Base-by-base conservation (phyloP, 2,888 invertebrate species). In the Girardia tigrina region DNA sequence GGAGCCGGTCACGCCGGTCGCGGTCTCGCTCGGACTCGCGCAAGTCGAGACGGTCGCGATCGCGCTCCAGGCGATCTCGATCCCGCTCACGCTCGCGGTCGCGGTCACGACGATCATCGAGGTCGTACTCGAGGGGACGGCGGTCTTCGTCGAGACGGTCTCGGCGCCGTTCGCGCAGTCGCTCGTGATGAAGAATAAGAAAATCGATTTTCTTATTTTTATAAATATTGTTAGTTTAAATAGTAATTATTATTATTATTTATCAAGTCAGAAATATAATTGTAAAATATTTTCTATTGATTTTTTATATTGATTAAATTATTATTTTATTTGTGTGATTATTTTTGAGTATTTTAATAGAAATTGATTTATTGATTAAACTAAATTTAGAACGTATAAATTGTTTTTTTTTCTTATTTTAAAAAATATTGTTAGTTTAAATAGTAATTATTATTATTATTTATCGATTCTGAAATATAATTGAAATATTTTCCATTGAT, bases 381-480 rank as follows among this genome's bases (percentile, higher is more conserved):
- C n/a, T n/a, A n/a, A n/a, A n/a, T n/a, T n/a, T n/a, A n/a, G n/a
- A n/a, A n/a, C n/a, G n/a, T n/a, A n/a, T n/a, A n/a, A n/a, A n/a
- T n/a, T n/a, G n/a, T n/a, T n/a, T n/a, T n/a, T n/a, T n/a, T n/a
- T n/a, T n/a, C n/a, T n/a, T n/a, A n/a, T n/a, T n/a, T n/a, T n/a
- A n/a, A n/a, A n/a, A n/a, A n/a, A n/a, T n/a, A n/a, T n/a, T n/a
- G n/a, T n/a, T n/a, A n/a, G n/a, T n/a, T n/a, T n/a, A n/a, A n/a
- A n/a, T n/a, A n/a, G n/a, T 16, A 8, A 56, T 56, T 56, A 23
- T 56, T 56, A 56, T n/a, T 56, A 12, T 56, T 56, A 56, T 56
- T 56, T n/a, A n/a, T n/a, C n/a, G n/a, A n/a, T n/a, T n/a, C n/a
- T 56, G n/a, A 56, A 56, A 56, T 56, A 56, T 16, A 56, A 20